These are phyloP conservation scores for Paragorgia papillata DNA, from an alignment of 92 coral and sea anemone species.

Conservation along the genomic window DNA sequence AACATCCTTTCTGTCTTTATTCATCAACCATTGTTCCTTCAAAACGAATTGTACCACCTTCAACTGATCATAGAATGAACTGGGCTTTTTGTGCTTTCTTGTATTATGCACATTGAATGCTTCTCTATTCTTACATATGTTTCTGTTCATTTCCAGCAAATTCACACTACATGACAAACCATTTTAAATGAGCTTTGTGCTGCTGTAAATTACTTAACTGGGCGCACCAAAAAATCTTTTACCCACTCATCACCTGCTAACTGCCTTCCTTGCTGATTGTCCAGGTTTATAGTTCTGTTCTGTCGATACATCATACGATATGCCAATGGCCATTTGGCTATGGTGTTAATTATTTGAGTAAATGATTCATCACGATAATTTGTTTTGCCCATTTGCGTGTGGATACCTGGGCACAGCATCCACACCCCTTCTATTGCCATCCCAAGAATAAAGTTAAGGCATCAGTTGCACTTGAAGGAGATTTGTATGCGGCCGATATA, in stretches of 20 bases:
- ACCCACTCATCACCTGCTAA: constrained; percentile 68
- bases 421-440: constrained; percentile 55
- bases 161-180: constrained; percentile 57
- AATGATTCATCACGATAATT: constrained; percentile 27
- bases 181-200: constrained; percentile 50
- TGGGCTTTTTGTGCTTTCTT: constrained; percentile 47
- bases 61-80: constrained; percentile 50
- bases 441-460: too few species aligned
- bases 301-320: constrained; percentile 17
- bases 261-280: constrained; percentile 50
- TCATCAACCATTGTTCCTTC: constrained; percentile 15
- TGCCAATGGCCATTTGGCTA: constrained; percentile 30
- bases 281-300: constrained; percentile 46
- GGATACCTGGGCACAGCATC: constrained; percentile 12
- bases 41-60: constrained; percentile 52
- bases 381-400: constrained; percentile 5
- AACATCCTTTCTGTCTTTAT: neutral
- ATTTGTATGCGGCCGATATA: constrained; percentile 33
- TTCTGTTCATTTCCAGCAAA: constrained; percentile 40
- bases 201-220: constrained; percentile 46
- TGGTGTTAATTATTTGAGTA: constrained; percentile 4
- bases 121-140: constrained; percentile 43
- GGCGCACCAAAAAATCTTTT: constrained; percentile 46
- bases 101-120: constrained; percentile 54
- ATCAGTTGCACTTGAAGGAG: too few species aligned